phyloP scores from a whole-genome alignment of 2,797 vertebrate species.

The Danio choprae region DNA sequence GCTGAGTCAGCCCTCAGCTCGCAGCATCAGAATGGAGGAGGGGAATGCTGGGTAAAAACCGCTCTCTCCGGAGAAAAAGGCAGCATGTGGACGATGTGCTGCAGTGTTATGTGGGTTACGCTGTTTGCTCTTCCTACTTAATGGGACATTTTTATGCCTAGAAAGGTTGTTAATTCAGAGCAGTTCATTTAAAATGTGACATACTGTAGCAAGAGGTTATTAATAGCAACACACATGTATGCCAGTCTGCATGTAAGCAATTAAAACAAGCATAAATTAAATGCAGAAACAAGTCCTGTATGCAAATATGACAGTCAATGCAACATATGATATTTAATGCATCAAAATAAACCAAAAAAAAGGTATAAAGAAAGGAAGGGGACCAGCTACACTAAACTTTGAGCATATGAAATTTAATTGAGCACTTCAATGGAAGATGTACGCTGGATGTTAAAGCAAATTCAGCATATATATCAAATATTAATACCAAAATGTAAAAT shows the following conservation, averaged over 20 bases:
- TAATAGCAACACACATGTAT: background rate
- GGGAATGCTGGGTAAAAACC: conserved; percentile 35
- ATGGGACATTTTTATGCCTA: background rate
- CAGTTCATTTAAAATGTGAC: background rate
- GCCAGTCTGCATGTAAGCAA: background rate
- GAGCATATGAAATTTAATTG: no score
- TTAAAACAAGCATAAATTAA: background rate
- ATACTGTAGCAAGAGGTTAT: background rate
- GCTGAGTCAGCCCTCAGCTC: conserved; percentile 60
- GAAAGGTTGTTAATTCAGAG: background rate
- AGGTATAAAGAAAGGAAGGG: no score
- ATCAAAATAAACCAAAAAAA: no score
- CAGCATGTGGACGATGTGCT: conserved; percentile 22
- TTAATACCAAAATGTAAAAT: no score
- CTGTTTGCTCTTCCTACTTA: conserved; percentile 7
- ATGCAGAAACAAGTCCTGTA: background rate
- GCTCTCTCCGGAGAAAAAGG: conserved; percentile 30
- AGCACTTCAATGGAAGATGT: no score
- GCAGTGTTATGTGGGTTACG: conserved; percentile 36
- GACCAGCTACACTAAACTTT: no score
- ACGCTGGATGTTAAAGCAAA: no score
- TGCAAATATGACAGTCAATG: no score
- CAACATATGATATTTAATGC: no score
- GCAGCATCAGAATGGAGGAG: conserved; percentile 54
- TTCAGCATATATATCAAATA: no score